Evolutionary conservation across 2,113 vertebrate genomes (phyloP).

Genomic region (Melanerpes aurifrons): DNA sequence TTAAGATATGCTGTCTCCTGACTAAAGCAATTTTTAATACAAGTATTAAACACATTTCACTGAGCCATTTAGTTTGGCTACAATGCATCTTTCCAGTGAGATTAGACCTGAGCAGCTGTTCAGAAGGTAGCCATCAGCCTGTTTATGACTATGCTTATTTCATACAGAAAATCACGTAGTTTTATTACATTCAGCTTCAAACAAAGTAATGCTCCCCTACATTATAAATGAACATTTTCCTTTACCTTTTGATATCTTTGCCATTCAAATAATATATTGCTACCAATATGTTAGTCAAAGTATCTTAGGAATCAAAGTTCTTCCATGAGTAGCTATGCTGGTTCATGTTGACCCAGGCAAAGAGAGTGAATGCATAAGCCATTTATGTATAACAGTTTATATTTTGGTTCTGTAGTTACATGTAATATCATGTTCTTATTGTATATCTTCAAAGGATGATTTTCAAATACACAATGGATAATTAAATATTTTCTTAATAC

Average conservation of each 20-base stretch:
- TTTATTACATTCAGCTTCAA: not conserved
- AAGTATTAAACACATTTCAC: not conserved
- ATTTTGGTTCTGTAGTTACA: not conserved
- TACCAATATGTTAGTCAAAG: not conserved
- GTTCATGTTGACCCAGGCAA: not conserved
- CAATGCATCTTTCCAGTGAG: not conserved
- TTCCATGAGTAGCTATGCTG: not conserved
- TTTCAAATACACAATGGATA: not conserved
- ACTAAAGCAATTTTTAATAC: not conserved
- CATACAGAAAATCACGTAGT: not conserved
- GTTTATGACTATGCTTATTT: not conserved
- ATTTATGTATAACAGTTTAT: not conserved
- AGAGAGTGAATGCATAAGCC: not conserved
- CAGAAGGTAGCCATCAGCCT: not conserved
- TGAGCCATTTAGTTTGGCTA: not conserved
- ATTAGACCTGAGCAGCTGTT: not conserved
- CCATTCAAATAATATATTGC: not conserved
- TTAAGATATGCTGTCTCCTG: not conserved
- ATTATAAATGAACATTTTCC: not conserved
- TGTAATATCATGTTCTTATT: not conserved
- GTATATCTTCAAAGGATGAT: not conserved
- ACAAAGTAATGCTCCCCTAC: not conserved
- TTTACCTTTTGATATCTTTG: constrained; percentile 6
- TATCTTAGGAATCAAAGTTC: not conserved
- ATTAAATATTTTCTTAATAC: not conserved